Base-by-base conservation (phyloP, 2,888 invertebrate species). In the Acrocyrtus sp. region DNA sequence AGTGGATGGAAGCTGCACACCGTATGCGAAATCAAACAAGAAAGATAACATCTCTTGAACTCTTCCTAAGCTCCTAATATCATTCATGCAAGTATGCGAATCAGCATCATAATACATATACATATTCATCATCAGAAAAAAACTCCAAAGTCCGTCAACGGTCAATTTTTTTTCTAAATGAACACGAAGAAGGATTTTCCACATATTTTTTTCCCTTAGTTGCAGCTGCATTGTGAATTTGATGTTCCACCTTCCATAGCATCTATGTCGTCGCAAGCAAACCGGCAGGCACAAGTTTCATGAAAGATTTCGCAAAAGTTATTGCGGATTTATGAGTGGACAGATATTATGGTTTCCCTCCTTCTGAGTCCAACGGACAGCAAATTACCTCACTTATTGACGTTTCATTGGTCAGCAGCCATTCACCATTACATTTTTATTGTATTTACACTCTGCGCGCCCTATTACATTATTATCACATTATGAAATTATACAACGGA, bases 61-160 rank as follows among this genome's bases (percentile, higher is more conserved):
- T 48, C 48, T 48, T 48, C 48, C 48, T 45, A 17, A 10, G 19
- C 21, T 21, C 48, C 3, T 21, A 48, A 19, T 48, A 19, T 48
- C 48, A 17, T 43, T 34, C 34, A 34, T 17, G 17, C 17, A 17
- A 48, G 48, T 10, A 12, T 45, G 34, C 34, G 34, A 34, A 5
- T 43, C 43, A 12, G n/a, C 4, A 43, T 43, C 43, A 43, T 43
- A 6, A 17, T 43, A n/a, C n/a, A n/a, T n/a, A n/a, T n/a, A n/a
- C n/a, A n/a, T n/a, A n/a, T n/a, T 39, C 41, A 41, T 27, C 34
- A 12, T 17, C 45, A 48, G 24, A 43, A 50, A 19, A 45, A 39
- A 61, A n/a, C 54, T 62, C 63, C 72, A 72, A 72, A 72, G 72
- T 72, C 58, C 58, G 65, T 72, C 72, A 72, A 72, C 72, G 63